Evolutionary conservation across 2,888 invertebrate genomes (phyloP).

Genomic region (Zeuzera pyrina): DNA sequence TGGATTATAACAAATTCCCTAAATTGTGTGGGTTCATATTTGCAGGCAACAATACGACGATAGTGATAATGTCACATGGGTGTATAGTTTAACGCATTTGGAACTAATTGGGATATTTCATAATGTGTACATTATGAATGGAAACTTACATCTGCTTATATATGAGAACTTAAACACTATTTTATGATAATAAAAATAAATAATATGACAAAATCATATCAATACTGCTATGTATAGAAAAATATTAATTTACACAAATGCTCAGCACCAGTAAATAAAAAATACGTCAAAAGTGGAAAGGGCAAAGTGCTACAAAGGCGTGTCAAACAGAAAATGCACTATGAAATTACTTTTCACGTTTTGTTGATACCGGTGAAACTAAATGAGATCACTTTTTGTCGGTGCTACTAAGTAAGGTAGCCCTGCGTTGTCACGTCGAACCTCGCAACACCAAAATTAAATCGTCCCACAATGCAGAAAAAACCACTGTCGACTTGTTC

Average conservation of each 20-base stretch:
- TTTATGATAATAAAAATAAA: no score
- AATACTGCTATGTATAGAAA: no score
- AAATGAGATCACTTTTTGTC: conserved; percentile 64
- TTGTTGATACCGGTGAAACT: conserved; percentile 52
- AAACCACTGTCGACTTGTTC: conserved; percentile 15
- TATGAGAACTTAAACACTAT: no score
- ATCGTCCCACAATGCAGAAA: conserved; percentile 25
- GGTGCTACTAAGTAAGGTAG: conserved; percentile 15
- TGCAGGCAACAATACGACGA: conserved; percentile 63
- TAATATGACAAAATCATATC: no score
- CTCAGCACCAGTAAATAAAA: no score
- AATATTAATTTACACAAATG: no score
- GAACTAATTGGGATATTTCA: conserved; percentile 69
- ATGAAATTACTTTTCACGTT: conserved; percentile 70
- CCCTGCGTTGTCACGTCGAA: conserved; percentile 36
- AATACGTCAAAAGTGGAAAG: conserved; percentile 54
- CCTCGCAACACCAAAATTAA: conserved; percentile 42
- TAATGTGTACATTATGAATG: conserved; percentile 48
- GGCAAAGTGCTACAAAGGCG: conserved; percentile 57
- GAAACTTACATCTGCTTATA: conserved; percentile 53
- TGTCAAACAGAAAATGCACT: conserved; percentile 62
- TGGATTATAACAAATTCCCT: conserved; percentile 69
- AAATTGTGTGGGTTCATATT: conserved; percentile 70
- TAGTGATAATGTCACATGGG: conserved; percentile 68
- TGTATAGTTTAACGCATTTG: conserved; percentile 60